phyloP scores from a whole-genome alignment of 1,140 invertebrate species.

The Uloborus diversus region DNA sequence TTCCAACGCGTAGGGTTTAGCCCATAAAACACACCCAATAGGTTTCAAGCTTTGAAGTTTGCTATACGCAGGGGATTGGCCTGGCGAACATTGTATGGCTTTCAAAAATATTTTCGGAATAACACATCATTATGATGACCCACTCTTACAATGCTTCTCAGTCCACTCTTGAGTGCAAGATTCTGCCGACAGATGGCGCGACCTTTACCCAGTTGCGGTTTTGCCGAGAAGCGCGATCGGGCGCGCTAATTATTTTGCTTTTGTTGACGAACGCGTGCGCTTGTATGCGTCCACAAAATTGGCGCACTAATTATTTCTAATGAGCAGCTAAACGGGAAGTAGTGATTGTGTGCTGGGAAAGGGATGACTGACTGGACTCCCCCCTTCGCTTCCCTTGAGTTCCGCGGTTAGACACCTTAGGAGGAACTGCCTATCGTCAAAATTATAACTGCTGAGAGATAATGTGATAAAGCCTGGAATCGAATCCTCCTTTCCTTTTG shows the following conservation, averaged over 20 bases:
- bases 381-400: neutral
- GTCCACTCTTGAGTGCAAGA: too few relatives aligned
- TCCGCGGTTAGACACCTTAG: neutral
- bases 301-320: slow-evolving; percentile 51
- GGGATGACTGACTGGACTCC: slow-evolving; percentile 1
- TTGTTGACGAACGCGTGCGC: slow-evolving; percentile 15
- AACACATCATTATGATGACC: too few relatives aligned
- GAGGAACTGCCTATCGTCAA: slow-evolving; percentile 9
- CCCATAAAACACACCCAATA: too few relatives aligned
- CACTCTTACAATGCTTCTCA: too few relatives aligned
- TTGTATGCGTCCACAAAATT: slow-evolving; percentile 21
- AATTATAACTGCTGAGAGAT: neutral
- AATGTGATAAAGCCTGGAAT: neutral
- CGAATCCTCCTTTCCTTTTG: neutral
- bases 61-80: too few relatives aligned
- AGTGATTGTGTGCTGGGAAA: slow-evolving; percentile 45
- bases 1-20: too few relatives aligned
- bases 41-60: too few relatives aligned
- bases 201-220: neutral
- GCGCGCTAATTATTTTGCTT: slow-evolving; percentile 48
- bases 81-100: too few relatives aligned
- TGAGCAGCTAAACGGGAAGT: slow-evolving; percentile 37
- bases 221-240: neutral
- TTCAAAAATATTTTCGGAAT: too few relatives aligned
- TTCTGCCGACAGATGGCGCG: slow-evolving; percentile 45